Evolutionary conservation across 2,113 vertebrate genomes (phyloP).

Genomic region (Takifugu bimaculatus): DNA sequence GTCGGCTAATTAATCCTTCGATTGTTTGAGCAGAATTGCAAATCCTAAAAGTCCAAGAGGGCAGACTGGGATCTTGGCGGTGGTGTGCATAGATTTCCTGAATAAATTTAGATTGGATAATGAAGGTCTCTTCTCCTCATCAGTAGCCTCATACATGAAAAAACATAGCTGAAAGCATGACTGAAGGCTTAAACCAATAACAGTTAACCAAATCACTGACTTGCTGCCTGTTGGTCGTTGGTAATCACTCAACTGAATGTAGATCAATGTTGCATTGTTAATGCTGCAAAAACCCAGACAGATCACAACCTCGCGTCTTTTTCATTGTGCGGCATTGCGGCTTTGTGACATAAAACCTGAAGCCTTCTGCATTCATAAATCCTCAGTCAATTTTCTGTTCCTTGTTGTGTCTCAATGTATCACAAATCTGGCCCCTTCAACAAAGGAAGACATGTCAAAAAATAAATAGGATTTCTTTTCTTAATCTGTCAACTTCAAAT

Average conservation of each 20-base stretch:
- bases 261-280: too few relatives aligned
- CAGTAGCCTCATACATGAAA: background rate
- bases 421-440: background rate
- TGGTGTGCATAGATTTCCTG: background rate
- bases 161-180: background rate
- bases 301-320: too few relatives aligned
- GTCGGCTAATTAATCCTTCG: conserved; percentile 68
- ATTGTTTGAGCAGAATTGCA: conserved; percentile 54
- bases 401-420: too few relatives aligned
- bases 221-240: background rate
- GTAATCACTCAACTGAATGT: too few relatives aligned
- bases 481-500: conserved; percentile 7
- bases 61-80: conserved; percentile 33
- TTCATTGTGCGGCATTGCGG: too few relatives aligned
- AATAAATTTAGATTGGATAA: background rate
- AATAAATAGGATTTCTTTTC: background rate
- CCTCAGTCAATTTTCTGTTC: too few relatives aligned
- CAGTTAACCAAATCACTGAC: background rate
- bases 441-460: background rate
- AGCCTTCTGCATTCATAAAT: too few relatives aligned
- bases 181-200: background rate
- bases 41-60: conserved; percentile 38
- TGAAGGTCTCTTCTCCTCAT: background rate
- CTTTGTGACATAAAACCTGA: too few relatives aligned
- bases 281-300: too few relatives aligned